phyloP scores from a whole-genome alignment of 30 jellyfish, hydroid and myxozoan genomes.

The Turritopsis dohrnii region DNA sequence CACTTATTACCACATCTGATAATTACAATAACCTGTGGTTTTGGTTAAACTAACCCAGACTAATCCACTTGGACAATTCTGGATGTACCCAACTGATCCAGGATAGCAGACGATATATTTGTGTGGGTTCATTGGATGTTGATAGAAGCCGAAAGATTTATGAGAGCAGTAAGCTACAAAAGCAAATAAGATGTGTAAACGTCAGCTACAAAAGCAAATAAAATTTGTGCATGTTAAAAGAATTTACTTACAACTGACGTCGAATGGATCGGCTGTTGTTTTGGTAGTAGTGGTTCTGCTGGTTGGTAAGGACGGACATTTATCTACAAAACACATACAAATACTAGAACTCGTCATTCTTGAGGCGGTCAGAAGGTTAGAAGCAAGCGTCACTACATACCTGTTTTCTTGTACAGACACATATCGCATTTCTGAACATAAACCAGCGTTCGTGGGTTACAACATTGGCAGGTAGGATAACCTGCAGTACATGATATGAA shows the following conservation, averaged over 20 bases:
- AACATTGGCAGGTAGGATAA: conserved; percentile 12
- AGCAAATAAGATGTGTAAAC: not conserved
- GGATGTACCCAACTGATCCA: not conserved
- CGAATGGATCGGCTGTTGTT: not conserved
- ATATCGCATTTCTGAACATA: conserved; percentile 1
- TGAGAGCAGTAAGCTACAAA: conserved; percentile 7
- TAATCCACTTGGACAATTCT: not conserved
- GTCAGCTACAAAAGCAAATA: not conserved
- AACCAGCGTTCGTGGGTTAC: conserved; percentile 11
- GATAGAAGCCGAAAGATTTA: not conserved
- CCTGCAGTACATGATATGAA: conserved; percentile 11
- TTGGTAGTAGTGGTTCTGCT: not conserved
- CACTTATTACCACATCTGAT: not conserved
- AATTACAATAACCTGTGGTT: conserved; percentile 10
- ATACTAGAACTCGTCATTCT: not conserved
- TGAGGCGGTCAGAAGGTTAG: not conserved
- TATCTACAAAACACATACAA: not conserved
- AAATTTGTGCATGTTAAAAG: not conserved
- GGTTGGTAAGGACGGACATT: conserved; percentile 1
- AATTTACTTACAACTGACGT: not conserved
- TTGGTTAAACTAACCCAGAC: conserved; percentile 8
- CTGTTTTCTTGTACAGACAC: conserved; percentile 15
- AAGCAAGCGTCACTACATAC: not conserved
- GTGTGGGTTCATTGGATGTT: conserved; percentile 18
- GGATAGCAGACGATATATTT: conserved; percentile 2